Conservation (phyloP, 2,113 vertebrate genomes). For the Pipra filicauda region DNA sequence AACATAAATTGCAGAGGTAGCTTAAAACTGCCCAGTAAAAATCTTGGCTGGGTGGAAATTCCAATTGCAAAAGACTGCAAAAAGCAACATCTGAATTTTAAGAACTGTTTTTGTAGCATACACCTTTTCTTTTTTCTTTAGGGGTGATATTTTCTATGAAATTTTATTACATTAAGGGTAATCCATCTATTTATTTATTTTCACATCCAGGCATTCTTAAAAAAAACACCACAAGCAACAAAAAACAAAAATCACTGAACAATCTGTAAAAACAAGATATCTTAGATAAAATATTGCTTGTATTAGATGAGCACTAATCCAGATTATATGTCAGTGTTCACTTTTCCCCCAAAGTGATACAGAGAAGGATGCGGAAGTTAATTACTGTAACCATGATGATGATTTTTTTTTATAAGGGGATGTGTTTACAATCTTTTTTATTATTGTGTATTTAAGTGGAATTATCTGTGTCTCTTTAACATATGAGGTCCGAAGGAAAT, state of each 20-base stretch:
- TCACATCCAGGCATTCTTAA: background rate
- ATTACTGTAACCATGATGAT: background rate
- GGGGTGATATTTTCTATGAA: background rate
- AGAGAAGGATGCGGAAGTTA: background rate
- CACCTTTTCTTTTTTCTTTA: background rate
- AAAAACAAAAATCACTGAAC: background rate
- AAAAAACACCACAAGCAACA: background rate
- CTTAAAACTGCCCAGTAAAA: slow-evolving; percentile 54
- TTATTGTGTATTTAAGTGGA: background rate
- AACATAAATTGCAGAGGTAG: slow-evolving; percentile 57
- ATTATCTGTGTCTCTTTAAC: background rate
- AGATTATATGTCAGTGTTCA: background rate
- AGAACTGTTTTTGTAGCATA: background rate
- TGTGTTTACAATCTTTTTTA: background rate
- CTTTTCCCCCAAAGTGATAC: background rate
- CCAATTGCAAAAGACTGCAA: slow-evolving; percentile 2
- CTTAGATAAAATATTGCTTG: background rate
- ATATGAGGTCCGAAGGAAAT: background rate
- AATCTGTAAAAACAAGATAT: background rate
- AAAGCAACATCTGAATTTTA: slow-evolving; percentile 51
- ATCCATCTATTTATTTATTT: background rate
- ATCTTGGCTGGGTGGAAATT: slow-evolving; percentile 20
- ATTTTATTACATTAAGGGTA: background rate
- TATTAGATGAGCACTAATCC: background rate
- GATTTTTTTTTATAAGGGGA: background rate